Conservation (phyloP, 2,888 invertebrate species). For the Caenorhabditis sp. region DNA sequence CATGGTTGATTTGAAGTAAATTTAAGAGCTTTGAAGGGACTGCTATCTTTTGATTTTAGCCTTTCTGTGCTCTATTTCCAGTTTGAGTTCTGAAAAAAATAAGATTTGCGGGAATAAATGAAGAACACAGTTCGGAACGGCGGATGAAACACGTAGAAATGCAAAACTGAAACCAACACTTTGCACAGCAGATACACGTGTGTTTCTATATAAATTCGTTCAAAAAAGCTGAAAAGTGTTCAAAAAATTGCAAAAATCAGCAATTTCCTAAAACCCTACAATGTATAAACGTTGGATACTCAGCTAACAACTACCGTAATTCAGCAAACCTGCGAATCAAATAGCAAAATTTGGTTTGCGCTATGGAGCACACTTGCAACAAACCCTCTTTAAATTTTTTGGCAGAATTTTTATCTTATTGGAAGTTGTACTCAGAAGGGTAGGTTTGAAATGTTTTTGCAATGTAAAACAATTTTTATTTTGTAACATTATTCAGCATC, state of each 20-base stretch:
- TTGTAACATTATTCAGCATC: no score
- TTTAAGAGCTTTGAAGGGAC: slow-evolving; percentile 61
- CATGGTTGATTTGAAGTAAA: slow-evolving; percentile 63
- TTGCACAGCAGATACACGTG: not conserved
- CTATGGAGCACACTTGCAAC: slow-evolving; percentile 30
- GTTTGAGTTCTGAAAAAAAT: slow-evolving; percentile 67
- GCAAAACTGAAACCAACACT: no score
- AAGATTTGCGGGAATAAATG: not conserved
- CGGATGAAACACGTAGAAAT: not conserved
- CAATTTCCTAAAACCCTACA: slow-evolving; percentile 2
- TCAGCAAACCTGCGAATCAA: slow-evolving; percentile 33
- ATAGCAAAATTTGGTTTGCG: slow-evolving; percentile 11
- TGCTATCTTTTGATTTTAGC: slow-evolving; percentile 76
- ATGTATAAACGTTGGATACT: slow-evolving; percentile 51
- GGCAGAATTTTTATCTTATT: no score
- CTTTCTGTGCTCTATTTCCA: slow-evolving; percentile 78
- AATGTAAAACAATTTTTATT: no score
- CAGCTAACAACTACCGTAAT: slow-evolving; percentile 46
- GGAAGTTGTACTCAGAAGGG: no score
- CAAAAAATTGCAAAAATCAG: slow-evolving; percentile 18
- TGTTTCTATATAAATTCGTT: not conserved
- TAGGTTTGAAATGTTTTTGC: no score
- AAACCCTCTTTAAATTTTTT: not conserved
- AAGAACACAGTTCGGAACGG: not conserved
- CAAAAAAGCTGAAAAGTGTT: slow-evolving; percentile 2